Evolutionary conservation across 2,797 vertebrate genomes (phyloP), one percentile per base, ranked within the genome.

Genomic region (Labroides dimidiatus): DNA sequence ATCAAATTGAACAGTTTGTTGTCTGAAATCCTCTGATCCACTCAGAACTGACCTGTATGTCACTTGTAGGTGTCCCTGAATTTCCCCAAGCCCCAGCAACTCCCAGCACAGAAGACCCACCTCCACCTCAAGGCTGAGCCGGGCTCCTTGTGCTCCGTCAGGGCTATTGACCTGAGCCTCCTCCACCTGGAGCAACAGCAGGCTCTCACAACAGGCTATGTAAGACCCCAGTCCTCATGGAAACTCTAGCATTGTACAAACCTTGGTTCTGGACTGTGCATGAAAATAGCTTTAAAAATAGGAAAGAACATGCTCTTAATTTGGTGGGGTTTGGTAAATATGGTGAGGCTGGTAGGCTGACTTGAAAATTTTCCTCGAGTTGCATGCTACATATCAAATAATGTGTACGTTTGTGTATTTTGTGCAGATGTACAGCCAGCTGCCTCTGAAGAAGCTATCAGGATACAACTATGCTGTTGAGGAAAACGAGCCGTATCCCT

Each of bases 141-240:
- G 0, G 90, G 84, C 12, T 97, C 96, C 1, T 51, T 98, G 61
- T 99, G 97, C 49, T 96, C 95, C 0, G 72, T 97, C 19, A 85
- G 93, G 7, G 96, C 94, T 1, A 93, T 98, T 19, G 97, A 98
- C 84, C 92, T 95, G 69, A 97, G 96, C 0, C 69, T 99, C 63
- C 89, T 96, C 13, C 90, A 97, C 41, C 68, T 95, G 85, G 91
- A 85, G 44, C 67, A 94, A 0, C 94, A 96, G 74, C 64, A 89
- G 0, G 93, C 96, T 45, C 91, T 97, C 70, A 94, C 88, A 0
- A 27, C 86, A 0, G 64, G 69, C 15, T 87, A 55, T 9, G 96
- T 98, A 91, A 67, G 95, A 27, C 23, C 16, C 21, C 0, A 0
- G 17, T 17, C 17, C 4, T 52, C 44, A n/a, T 1, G 41, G 16